phyloP scores from a whole-genome alignment of 2,888 invertebrate species.

The Saturnia pavonia region DNA sequence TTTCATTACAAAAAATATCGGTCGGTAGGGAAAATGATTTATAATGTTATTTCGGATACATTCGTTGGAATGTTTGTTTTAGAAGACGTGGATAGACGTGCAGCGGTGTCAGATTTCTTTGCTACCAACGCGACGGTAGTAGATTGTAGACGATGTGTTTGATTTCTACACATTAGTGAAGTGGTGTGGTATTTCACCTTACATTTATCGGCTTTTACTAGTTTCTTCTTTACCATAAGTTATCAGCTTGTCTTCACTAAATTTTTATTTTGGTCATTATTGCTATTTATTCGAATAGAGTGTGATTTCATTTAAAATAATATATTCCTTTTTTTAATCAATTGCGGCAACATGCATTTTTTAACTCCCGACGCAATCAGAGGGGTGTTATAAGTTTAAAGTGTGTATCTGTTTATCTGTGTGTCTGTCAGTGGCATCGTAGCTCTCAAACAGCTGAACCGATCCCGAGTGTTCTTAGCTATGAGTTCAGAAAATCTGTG shows the following conservation, averaged over 20 bases:
- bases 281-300: not conserved
- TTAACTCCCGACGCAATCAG: no score
- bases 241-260: not conserved
- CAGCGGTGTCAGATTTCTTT: constrained; percentile 55
- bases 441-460: no score
- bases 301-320: no score
- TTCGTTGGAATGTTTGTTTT: constrained; percentile 68
- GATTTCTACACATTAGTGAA: constrained; percentile 51
- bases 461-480: no score
- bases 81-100: constrained; percentile 48
- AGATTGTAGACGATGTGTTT: constrained; percentile 34
- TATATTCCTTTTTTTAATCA: no score
- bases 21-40: constrained; percentile 70
- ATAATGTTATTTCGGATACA: constrained; percentile 78
- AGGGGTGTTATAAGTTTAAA: no score
- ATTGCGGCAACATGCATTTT: no score
- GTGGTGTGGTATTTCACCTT: constrained; percentile 32
- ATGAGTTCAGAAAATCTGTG: no score
- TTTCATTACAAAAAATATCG: constrained; percentile 65
- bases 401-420: no score
- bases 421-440: no score
- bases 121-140: constrained; percentile 39
- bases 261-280: not conserved
- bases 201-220: constrained; percentile 6
- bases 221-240: not conserved